Evolutionary conservation across 2,113 vertebrate genomes (phyloP).

Genomic region (Megaceryle maxima): DNA sequence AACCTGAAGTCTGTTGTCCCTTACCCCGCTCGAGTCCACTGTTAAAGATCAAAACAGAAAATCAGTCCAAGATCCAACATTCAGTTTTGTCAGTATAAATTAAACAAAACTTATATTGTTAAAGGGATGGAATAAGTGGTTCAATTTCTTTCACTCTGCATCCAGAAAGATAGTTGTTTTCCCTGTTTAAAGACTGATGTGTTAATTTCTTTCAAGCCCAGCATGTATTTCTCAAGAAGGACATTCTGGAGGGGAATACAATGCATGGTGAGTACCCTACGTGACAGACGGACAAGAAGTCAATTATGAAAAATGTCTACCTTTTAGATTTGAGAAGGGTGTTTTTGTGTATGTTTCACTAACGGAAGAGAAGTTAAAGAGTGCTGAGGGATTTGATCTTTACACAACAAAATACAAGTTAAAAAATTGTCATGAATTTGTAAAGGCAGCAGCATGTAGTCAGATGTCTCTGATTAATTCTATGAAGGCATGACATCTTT

Average conservation of each 20-base stretch:
- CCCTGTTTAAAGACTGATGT: neutral
- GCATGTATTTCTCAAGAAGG: neutral
- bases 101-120: neutral
- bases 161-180: neutral
- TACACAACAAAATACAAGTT: neutral
- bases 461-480: neutral
- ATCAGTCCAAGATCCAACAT: neutral
- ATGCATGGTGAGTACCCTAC: neutral
- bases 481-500: neutral
- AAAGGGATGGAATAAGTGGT: neutral
- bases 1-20: neutral
- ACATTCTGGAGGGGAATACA: neutral
- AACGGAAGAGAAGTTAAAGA: neutral
- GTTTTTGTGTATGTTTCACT: neutral
- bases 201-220: neutral
- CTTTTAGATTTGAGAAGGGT: neutral
- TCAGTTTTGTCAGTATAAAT: neutral
- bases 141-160: neutral
- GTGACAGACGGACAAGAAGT: neutral
- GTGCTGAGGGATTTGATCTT: neutral
- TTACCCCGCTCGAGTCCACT: neutral
- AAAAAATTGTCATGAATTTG: neutral
- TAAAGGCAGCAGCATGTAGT: neutral
- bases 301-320: neutral
- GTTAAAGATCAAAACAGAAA: neutral